Evolutionary conservation across 1,140 invertebrate genomes (phyloP), one percentile per base, ranked within the genome.

Genomic region (Paramacrobiotus metropolitanus): DNA sequence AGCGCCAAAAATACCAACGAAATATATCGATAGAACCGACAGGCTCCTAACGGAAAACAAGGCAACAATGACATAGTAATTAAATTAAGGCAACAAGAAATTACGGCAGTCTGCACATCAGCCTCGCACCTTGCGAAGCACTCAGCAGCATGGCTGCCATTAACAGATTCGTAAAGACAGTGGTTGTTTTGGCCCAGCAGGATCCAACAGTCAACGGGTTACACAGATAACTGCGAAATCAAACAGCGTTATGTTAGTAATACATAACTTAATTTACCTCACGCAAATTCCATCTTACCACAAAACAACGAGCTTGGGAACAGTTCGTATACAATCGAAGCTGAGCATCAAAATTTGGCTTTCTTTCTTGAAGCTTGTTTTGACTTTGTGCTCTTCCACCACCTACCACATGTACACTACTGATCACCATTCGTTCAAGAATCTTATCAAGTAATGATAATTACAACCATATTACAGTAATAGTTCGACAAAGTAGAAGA

Each of bases 131-230:
- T 66, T 21, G 31, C 86, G 62, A 44, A 24, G 62, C 81, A 29
- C 77, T 77, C 65, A 80, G 79, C 24, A 92, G 72, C 31, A 81
- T 78, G 1, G 81, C 65, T 15, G 87, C 79, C 40, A 86, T 73
- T 29, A 87, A 77, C 9, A 93, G 74, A 74, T 96, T 97, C 61
- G 83, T 82, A 65, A 96, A 82, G 9, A 89, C 83, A 20, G 86
- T 88, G 2, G 90, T 92, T 0, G 89, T 92, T 69, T 83, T 80
- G 31, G 83, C 87, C n/a, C 85, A 81, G 76, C 90, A 96, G 65
- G 85, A 87, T 20, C 89, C 74, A 48, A 96, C 79, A 31, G 83
- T 83, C 69, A 89, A 89, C 0, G 93, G 93, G 76, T 93, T 95
- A 64, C 94, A 86, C 9, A 94, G 76, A 76, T 92, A 93, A 0